A percentile compares a stretch with the other conserved stretches of the same genome.
Conservation (phyloP, 2,888 invertebrate genomes). For the Embidobia sp. region DNA sequence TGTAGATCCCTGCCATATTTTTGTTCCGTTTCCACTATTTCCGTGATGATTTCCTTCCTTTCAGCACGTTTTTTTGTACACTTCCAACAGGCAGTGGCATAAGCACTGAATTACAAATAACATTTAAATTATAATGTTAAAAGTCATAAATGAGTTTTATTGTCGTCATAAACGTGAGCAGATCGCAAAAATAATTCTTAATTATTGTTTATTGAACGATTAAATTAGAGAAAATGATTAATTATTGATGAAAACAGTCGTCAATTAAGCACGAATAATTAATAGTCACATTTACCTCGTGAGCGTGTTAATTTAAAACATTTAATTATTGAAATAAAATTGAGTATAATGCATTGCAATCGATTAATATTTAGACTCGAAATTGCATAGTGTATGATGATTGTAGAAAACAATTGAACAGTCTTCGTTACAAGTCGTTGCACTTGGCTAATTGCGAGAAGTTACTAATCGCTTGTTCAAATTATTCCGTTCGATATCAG, state of each 20-base stretch:
- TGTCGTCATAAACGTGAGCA: too few species aligned
- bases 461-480: conserved; percentile 49
- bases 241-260: too few species aligned
- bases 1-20: conserved; percentile 96
- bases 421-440: conserved; percentile 40
- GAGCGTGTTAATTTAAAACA: too few species aligned
- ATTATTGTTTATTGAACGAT: too few species aligned
- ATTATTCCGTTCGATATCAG: conserved; percentile 29
- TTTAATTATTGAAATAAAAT: too few species aligned
- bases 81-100: conserved; percentile 91
- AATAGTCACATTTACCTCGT: too few species aligned
- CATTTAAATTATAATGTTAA: background rate
- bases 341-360: too few species aligned
- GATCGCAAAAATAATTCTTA: too few species aligned
- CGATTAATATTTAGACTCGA: too few species aligned
- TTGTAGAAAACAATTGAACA: conserved; percentile 27
- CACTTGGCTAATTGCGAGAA: conserved; percentile 49
- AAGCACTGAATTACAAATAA: conserved; percentile 78
- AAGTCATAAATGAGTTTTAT: too few species aligned
- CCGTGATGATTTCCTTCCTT: conserved; percentile 95
- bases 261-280: too few species aligned
- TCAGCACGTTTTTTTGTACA: conserved; percentile 94
- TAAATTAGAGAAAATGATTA: too few species aligned
- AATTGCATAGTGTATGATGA: conserved; percentile 14
- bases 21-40: conserved; percentile 97